phyloP scores from a whole-genome alignment of 1,140 invertebrate species.

The Zelostemma sp. region DNA sequence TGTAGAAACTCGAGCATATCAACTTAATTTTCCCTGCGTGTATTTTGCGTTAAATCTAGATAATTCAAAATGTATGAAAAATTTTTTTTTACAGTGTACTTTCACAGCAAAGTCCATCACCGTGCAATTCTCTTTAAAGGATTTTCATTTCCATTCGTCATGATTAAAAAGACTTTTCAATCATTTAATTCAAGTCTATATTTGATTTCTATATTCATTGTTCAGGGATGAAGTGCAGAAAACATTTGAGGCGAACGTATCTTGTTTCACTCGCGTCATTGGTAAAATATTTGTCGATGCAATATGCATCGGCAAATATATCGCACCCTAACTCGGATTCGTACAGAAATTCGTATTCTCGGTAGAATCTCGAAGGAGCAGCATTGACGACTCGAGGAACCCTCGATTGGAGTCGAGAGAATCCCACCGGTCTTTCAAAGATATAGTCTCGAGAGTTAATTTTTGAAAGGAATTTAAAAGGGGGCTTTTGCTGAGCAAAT shows the following conservation, averaged over 20 bases:
- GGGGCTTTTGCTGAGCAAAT: slow-evolving; percentile 8
- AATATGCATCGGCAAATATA: slow-evolving; percentile 43
- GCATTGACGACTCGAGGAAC: slow-evolving; percentile 17
- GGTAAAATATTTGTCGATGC: slow-evolving; percentile 31
- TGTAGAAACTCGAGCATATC: too few species aligned
- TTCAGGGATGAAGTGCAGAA: slow-evolving; percentile 4
- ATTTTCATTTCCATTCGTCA: too few species aligned
- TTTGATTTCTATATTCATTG: too few species aligned
- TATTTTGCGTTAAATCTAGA: too few species aligned
- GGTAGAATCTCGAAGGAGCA: slow-evolving; percentile 13
- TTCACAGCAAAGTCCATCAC: too few species aligned
- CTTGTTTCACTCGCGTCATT: slow-evolving; percentile 26
- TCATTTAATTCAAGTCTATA: too few species aligned
- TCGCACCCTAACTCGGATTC: slow-evolving; percentile 15
- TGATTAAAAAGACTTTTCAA: too few species aligned
- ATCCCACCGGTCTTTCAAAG: background rate
- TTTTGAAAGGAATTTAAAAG: slow-evolving; percentile 16
- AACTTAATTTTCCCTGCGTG: too few species aligned
- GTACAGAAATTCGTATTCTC: slow-evolving; percentile 32
- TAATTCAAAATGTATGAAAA: too few species aligned
- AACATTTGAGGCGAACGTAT: slow-evolving; percentile 17
- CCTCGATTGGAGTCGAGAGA: slow-evolving; percentile 16
- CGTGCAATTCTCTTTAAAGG: too few species aligned
- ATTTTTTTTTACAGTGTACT: too few species aligned
- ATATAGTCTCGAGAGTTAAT: slow-evolving; percentile 8